Base-by-base conservation (phyloP, 2,797 vertebrate species). In the Paratrypauchen microcephalus region DNA sequence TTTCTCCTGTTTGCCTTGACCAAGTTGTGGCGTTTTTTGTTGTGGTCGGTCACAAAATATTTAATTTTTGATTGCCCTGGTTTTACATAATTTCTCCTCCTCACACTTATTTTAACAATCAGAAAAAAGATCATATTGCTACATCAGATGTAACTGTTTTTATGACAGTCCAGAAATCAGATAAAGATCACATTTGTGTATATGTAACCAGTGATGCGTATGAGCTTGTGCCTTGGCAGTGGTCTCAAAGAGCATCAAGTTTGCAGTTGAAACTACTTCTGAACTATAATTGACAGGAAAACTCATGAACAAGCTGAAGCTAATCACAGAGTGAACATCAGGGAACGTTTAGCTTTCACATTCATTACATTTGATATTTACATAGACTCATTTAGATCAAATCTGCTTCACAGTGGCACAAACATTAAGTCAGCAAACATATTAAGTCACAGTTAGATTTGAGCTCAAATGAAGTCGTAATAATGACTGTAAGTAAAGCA, bases 381-480 rank as follows among this genome's bases (percentile, higher is more conserved):
- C 19, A 19, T 32, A 9, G 1, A 36, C 58, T n/a, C 58, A 60
- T 36, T 60, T n/a, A 36, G 3, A 11, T 60, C 36, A 63, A 15
- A 63, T 63, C 39, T 50, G 23, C 45, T 26, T 65, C 62, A 65
- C 45, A 50, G 23, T 28, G 28, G 62, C 41, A 65, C 7, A 65
- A 26, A n/a, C 62, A 65, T 65, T 65, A 32, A 65, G 18, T 30
- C 47, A 52, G 28, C 48, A 66, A 54, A 54, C 28, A 65, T 26
- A 65, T 50, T 65, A 48, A n/a, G 41, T 48, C 62, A 28, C 62
- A 65, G 62, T 65, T n/a, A 65, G 62, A 48, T 28, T 50, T 65
- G 16, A 19, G 45, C 41, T 50, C 41, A 65, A 65, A 50, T 65
- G 23, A 30, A 65, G 50, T 54, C 48, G 47, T 61, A 59, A 39